A percentile compares a stretch with the other conserved stretches of the same genome.
These are phyloP conservation scores for Fragum fragum DNA, from an alignment of 2,888 invertebrate species.

Conservation along the genomic window DNA sequence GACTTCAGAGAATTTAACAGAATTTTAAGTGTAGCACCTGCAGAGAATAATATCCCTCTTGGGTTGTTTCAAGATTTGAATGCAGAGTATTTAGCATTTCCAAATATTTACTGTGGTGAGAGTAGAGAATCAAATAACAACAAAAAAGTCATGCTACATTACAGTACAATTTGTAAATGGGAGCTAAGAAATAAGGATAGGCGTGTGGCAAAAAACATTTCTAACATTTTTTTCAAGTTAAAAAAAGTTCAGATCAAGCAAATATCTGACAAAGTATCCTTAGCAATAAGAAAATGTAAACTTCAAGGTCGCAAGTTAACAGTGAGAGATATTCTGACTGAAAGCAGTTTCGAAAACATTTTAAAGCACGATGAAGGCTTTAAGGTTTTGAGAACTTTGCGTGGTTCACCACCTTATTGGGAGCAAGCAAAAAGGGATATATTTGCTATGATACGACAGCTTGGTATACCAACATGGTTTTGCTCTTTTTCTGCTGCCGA, in stretches of 20 bases:
- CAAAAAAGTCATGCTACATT: slow-evolving; percentile 40
- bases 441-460: slow-evolving; percentile 59
- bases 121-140: slow-evolving; percentile 21
- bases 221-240: slow-evolving; percentile 49
- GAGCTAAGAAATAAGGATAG: slow-evolving; percentile 48
- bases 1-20: slow-evolving; percentile 52
- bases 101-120: slow-evolving; percentile 47
- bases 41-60: slow-evolving; percentile 34
- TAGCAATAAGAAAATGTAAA: slow-evolving; percentile 55
- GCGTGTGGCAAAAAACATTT: slow-evolving; percentile 32
- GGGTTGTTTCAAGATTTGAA: slow-evolving; percentile 32
- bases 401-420: slow-evolving; percentile 62
- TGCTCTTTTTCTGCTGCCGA: slow-evolving; percentile 49
- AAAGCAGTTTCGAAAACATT: slow-evolving; percentile 46
- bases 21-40: slow-evolving; percentile 42
- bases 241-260: slow-evolving; percentile 52
- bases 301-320: slow-evolving; percentile 23
- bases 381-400: slow-evolving; percentile 48
- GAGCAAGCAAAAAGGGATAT: slow-evolving; percentile 46
- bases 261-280: slow-evolving; percentile 44
- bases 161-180: slow-evolving; percentile 48
- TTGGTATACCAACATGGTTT: slow-evolving; percentile 36
- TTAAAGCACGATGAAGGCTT: slow-evolving; percentile 62
- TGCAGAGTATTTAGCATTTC: slow-evolving; percentile 44
- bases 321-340: slow-evolving; percentile 34